Evolutionary conservation across 2,797 vertebrate genomes (phyloP), one percentile per base, ranked within the genome.

Genomic region (Melanotaenia nigrans): DNA sequence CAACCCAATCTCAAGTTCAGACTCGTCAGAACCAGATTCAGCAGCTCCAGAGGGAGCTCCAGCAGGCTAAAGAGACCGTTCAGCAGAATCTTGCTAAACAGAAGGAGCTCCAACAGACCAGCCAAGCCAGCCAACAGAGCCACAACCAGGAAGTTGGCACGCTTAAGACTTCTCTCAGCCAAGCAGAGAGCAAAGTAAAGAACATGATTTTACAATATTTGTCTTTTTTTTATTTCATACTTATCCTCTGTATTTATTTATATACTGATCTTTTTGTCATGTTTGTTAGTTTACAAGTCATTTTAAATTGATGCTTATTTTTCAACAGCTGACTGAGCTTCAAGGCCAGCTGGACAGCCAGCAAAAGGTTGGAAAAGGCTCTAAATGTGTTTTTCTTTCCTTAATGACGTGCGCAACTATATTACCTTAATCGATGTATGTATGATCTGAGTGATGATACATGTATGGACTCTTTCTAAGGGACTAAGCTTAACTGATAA

Each of bases 91-190:
- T 85, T 0, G 5, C 61, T 6, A 86, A 24, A 57, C 89, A 92
- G 79, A 91, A 92, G 58, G 90, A 93, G 60, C 86, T 85, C 0
- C 90, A 92, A 54, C 90, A 91, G 56, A 87, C 55, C 5, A 86
- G 83, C 22, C 87, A 85, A 3, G 86, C 55, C 5, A 86, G 83
- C 22, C 87, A 85, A 3, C 93, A 95, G 47, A 84, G 89, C 77
- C 94, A 95, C 69, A 88, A 77, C 55, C 95, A 97, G 77, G 96
- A 97, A 78, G 78, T 96, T n/a, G 89, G 87, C 61, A 94, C 94
- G 65, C 87, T 97, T 49, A 97, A 95, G 85, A 93, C 94, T 4
- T 61, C 87, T 61, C 93, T 96, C 47, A 88, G 36, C 80, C 95
- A 97, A 86, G 87, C 96, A 36, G 96, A 98, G 85, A 82, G 74